These are phyloP conservation scores for Ceyx margarethae DNA, from an alignment of 2,113 vertebrate species.

Conservation along the genomic window DNA sequence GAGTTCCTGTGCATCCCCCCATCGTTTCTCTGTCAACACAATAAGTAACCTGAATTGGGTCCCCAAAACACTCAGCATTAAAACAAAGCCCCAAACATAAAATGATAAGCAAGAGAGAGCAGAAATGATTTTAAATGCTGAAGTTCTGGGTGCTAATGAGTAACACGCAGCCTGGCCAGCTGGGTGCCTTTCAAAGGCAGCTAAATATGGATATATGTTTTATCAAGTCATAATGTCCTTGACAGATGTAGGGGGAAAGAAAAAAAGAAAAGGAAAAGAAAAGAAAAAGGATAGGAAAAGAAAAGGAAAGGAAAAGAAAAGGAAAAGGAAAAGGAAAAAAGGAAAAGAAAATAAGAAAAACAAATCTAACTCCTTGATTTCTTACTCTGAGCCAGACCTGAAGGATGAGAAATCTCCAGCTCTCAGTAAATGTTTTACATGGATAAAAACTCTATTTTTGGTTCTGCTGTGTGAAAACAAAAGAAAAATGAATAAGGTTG, in stretches of 20 bases:
- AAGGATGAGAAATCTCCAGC: neutral
- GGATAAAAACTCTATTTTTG: slow-evolving; percentile 16
- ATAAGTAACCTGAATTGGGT: neutral
- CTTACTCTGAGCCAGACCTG: neutral
- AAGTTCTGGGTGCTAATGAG: slow-evolving; percentile 16
- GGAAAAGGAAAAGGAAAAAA: too few relatives aligned
- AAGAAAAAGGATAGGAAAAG: too few relatives aligned
- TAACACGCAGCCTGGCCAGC: slow-evolving; percentile 24
- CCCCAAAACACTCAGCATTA: neutral
- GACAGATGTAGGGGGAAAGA: neutral
- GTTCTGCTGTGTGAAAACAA: slow-evolving; percentile 4
- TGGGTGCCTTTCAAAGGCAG: neutral
- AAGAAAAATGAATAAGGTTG: slow-evolving; percentile 5
- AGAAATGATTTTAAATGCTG: neutral
- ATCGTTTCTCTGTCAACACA: neutral
- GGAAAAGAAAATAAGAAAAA: too few relatives aligned
- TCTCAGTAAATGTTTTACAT: slow-evolving; percentile 15
- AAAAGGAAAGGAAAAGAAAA: too few relatives aligned
- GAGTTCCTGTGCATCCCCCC: neutral
- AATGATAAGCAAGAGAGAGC: neutral
- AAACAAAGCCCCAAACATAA: neutral
- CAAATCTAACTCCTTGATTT: neutral
- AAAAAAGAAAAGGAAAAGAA: too few relatives aligned
- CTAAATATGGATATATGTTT: neutral
- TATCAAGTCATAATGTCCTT: slow-evolving; percentile 52